Percentiles rank a stretch among this genome's conserved stretches.
phyloP scores from a whole-genome alignment of 23 tunicate species.

The Halocynthia roretzi region DNA sequence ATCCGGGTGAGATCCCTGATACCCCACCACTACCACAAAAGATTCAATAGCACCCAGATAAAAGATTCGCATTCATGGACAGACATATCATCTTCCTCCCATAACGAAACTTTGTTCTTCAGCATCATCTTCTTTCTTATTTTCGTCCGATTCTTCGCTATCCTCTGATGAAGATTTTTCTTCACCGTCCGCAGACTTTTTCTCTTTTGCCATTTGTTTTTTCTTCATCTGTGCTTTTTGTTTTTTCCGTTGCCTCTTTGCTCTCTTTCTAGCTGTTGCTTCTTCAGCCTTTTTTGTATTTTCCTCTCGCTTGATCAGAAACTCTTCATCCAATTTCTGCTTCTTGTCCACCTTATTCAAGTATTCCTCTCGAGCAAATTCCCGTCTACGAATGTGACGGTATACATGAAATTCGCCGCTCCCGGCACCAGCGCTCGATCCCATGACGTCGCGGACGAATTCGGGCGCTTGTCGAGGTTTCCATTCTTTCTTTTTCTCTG shows the following conservation, averaged over 20 bases:
- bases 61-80: not conserved
- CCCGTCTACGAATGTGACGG: slow-evolving; percentile 83
- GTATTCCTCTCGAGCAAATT: slow-evolving; percentile 65
- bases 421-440: slow-evolving; percentile 97
- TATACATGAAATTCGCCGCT: slow-evolving; percentile 98
- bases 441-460: slow-evolving; percentile 94
- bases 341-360: slow-evolving; percentile 40
- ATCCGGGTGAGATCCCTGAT: too few relatives aligned
- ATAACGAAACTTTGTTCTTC: slow-evolving; percentile 30
- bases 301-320: slow-evolving; percentile 27
- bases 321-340: slow-evolving; percentile 63
- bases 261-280: slow-evolving; percentile 76
- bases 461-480: slow-evolving; percentile 91
- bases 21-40: too few relatives aligned
- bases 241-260: slow-evolving; percentile 71
- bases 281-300: slow-evolving; percentile 54
- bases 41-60: too few relatives aligned
- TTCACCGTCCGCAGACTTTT: slow-evolving; percentile 13
- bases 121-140: slow-evolving; percentile 9
- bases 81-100: slow-evolving; percentile 12
- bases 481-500: slow-evolving; percentile 70
- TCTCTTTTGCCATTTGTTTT: slow-evolving; percentile 13
- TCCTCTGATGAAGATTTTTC: slow-evolving; percentile 1
- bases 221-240: slow-evolving; percentile 41
- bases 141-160: not conserved